phyloP scores from a whole-genome alignment of 2,888 invertebrate species.

The Byasa hedistus region DNA sequence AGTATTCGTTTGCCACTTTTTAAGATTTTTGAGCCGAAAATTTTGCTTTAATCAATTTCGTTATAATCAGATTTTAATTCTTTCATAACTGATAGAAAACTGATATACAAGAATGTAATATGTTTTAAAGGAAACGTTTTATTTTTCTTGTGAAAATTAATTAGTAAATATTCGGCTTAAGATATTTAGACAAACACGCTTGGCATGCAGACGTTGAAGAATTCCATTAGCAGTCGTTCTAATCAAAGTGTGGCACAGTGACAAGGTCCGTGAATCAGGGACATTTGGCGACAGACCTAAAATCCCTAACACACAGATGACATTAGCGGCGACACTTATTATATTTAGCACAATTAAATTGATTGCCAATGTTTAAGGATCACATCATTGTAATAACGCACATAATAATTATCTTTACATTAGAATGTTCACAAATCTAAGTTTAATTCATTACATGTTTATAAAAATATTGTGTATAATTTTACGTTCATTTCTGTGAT shows the following conservation, averaged over 20 bases:
- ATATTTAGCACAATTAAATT: constrained; percentile 21
- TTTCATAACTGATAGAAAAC: no score
- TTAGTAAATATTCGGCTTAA: no score
- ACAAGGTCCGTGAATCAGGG: constrained; percentile 21
- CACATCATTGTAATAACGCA: not conserved
- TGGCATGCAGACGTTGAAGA: constrained; percentile 24
- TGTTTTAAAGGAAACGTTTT: no score
- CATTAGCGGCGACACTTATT: constrained; percentile 15
- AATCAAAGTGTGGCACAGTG: constrained; percentile 29
- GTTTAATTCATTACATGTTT: no score
- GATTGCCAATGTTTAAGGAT: not conserved
- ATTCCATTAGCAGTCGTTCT: constrained; percentile 28
- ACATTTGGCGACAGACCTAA: constrained; percentile 26
- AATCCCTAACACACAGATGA: constrained; percentile 15
- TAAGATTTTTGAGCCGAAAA: no score
- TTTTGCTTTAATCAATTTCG: no score
- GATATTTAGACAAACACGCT: not conserved
- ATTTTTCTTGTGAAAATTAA: no score
- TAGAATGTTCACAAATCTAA: not conserved
- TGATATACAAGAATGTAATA: no score
- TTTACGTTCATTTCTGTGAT: no score
- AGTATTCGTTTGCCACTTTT: no score
- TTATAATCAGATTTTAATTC: no score
- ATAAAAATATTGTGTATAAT: no score
- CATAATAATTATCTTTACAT: not conserved